phyloP scores from a whole-genome alignment of 2,113 vertebrate species.

The Sebastes fasciatus region DNA sequence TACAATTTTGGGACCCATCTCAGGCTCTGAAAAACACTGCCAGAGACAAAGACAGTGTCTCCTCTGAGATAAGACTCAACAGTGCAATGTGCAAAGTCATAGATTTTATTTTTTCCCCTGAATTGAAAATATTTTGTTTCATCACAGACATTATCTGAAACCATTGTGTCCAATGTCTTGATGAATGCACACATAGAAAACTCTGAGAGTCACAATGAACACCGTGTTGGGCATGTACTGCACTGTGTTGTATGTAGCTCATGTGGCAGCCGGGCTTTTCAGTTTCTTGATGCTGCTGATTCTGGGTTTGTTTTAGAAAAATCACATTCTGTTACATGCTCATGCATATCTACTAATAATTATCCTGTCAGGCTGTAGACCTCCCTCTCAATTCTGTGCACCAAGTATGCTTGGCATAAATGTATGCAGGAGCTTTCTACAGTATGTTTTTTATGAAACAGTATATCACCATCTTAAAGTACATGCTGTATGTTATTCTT shows the following conservation, averaged over 20 bases:
- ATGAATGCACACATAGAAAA: not conserved
- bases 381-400: constrained; percentile 2
- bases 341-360: constrained; percentile 15
- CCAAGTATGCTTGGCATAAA: not conserved
- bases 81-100: not conserved
- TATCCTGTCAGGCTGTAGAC: constrained; percentile 6
- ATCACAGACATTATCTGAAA: constrained; percentile 1
- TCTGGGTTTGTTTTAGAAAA: not conserved
- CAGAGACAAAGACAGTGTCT: not conserved
- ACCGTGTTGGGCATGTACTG: not conserved
- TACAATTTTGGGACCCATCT: not conserved
- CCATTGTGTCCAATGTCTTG: not conserved
- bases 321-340: not conserved
- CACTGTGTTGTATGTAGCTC: not conserved
- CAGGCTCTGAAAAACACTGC: not conserved
- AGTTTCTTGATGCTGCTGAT: not conserved
- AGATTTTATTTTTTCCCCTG: not conserved
- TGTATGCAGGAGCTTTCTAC: not conserved
- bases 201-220: not conserved
- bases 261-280: not conserved
- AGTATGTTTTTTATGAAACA: constrained; percentile 1
- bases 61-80: constrained; percentile 20
- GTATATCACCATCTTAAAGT: constrained; percentile 1
- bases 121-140: not conserved
- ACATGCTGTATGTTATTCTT: not conserved